Evolutionary conservation across 1,140 invertebrate genomes (phyloP).

Genomic region (fruit fly (Drosophila melanogaster)): Release_6_plus_ISO1_MT NT_033777.3:12718501-12719000

Average conservation of each 20-base stretch:
- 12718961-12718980: conserved; percentile 55
- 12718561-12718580: conserved; percentile 29
- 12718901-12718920: conserved; percentile 40
- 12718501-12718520: conserved; percentile 21
- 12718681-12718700: not conserved
- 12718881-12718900: conserved; percentile 31
- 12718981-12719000: conserved; percentile 55
- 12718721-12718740: conserved; percentile 61
- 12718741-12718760: conserved; percentile 39
- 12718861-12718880: conserved; percentile 76
- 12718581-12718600: conserved; percentile 39
- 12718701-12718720: conserved; percentile 46
- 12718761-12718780: conserved; percentile 14
- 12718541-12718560: conserved; percentile 22
- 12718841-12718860: conserved; percentile 47
- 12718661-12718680: conserved; percentile 22
- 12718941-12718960: conserved; percentile 54
- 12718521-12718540: conserved; percentile 46
- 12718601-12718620: conserved; percentile 62
- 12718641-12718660: not conserved
- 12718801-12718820: conserved; percentile 71
- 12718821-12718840: conserved; percentile 42
- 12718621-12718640: conserved; percentile 10
- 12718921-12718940: conserved; percentile 22
- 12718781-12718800: conserved; percentile 10